A percentile compares a stretch with the other conserved stretches of the same genome.
These are phyloP conservation scores for Nycticebus coucang DNA, from an alignment of 2,113 vertebrate genomes.

Conservation along the genomic window DNA sequence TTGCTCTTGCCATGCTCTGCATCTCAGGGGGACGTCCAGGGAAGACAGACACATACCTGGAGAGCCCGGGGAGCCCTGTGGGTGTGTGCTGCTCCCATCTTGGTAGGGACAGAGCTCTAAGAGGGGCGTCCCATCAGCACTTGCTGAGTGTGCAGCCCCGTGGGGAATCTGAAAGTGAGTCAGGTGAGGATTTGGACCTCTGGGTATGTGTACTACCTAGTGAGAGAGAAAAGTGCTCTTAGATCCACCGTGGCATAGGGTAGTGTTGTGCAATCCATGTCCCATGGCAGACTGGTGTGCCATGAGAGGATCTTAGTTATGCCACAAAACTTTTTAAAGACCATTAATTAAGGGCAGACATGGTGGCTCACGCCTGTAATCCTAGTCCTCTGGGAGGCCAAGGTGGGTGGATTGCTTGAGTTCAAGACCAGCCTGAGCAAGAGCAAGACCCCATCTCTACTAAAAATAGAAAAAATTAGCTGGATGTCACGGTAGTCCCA, in stretches of 20 bases:
- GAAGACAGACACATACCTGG: neutral
- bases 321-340: too few species aligned
- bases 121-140: neutral
- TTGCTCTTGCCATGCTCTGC: fast-evolving
- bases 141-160: fast-evolving
- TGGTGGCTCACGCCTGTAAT: too few species aligned
- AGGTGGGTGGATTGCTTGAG: too few species aligned
- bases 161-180: neutral
- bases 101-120: neutral
- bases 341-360: too few species aligned
- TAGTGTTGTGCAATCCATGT: too few species aligned
- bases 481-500: too few species aligned
- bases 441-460: too few species aligned
- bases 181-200: neutral
- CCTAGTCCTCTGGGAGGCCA: too few species aligned
- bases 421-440: too few species aligned
- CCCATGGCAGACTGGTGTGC: too few species aligned
- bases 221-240: neutral
- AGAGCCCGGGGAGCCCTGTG: neutral
- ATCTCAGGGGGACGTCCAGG: neutral
- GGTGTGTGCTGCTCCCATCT: fast-evolving
- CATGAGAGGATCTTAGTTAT: too few species aligned
- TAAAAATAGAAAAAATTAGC: too few species aligned
- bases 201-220: fast-evolving
- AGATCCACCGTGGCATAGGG: neutral